phyloP scores from a whole-genome alignment of 2,888 invertebrate species.

The Andrena bucephala region DNA sequence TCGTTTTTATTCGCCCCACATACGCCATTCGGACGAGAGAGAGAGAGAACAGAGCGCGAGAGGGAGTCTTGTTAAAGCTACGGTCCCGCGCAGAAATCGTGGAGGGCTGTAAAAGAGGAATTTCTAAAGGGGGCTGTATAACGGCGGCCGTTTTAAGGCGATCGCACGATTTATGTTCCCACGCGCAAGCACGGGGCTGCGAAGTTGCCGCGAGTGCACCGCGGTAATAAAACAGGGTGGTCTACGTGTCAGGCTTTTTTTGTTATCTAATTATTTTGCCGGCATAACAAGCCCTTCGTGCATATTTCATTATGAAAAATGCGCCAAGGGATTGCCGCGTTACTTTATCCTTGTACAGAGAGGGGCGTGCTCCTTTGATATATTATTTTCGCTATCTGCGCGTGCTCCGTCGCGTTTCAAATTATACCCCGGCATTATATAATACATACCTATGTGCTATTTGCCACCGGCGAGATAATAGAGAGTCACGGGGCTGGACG shows the following conservation, averaged over 20 bases:
- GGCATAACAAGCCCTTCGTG: not conserved
- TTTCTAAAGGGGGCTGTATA: not conserved
- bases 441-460: not conserved
- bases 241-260: not conserved
- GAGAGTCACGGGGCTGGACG: not conserved
- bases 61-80: too few species aligned
- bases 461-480: not conserved
- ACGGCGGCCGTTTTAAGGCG: not conserved
- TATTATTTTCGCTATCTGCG: not conserved
- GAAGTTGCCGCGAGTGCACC: not conserved
- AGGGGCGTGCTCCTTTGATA: not conserved
- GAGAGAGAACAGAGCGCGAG: too few species aligned
- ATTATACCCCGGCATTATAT: not conserved
- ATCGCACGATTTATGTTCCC: conserved; percentile 17
- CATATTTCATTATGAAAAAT: conserved; percentile 16
- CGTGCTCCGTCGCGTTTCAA: not conserved
- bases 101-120: conserved; percentile 1
- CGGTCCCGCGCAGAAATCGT: not conserved
- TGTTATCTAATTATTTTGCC: conserved; percentile 4
- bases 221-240: not conserved
- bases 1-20: too few species aligned
- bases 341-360: not conserved
- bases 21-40: too few species aligned
- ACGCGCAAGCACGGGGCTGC: not conserved
- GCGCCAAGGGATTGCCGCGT: not conserved